Evolutionary conservation across 1,140 invertebrate species (phyloP).

Genomic region (Scaptodrosophila lebanonensis): DNA sequence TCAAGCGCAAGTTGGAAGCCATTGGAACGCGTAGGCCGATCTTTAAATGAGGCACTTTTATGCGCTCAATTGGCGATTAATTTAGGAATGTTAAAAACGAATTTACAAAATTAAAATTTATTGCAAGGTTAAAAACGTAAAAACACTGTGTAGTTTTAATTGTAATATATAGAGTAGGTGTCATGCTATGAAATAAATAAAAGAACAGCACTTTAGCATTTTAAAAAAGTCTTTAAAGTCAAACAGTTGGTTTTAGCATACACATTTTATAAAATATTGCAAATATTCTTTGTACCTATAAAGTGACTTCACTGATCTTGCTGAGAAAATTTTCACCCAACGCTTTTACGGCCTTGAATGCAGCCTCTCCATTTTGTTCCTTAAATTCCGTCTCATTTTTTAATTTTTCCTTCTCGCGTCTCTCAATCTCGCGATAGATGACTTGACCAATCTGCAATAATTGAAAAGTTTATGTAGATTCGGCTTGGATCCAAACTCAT

Average conservation of each 20-base stretch:
- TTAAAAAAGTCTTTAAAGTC: conserved; percentile 1
- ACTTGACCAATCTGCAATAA: conserved; percentile 67
- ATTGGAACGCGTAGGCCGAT: conserved; percentile 51
- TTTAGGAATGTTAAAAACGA: conserved; percentile 53
- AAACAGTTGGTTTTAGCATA: too few relatives aligned
- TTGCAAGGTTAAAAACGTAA: conserved; percentile 49
- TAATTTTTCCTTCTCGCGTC: conserved; percentile 48
- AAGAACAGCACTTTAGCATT: not conserved
- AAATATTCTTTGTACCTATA: conserved; percentile 9
- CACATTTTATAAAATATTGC: not conserved
- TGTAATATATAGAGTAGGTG: too few relatives aligned
- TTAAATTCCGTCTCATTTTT: conserved; percentile 59
- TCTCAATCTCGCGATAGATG: conserved; percentile 62
- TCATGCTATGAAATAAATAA: too few relatives aligned
- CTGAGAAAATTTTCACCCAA: conserved; percentile 52
- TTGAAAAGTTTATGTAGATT: not conserved
- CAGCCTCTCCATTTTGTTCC: conserved; percentile 63
- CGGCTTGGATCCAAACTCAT: not conserved
- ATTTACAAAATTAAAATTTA: conserved; percentile 69
- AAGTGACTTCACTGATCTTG: conserved; percentile 48
- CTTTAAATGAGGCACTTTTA: conserved; percentile 42
- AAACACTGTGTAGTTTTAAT: conserved; percentile 7
- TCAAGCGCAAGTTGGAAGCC: conserved; percentile 68
- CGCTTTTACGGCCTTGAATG: conserved; percentile 65
- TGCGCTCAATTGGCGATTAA: conserved; percentile 35